Percentiles rank a stretch among this genome's conserved stretches.
Conservation (phyloP, 2,113 vertebrate species). For the Rhagologus leucostigma region DNA sequence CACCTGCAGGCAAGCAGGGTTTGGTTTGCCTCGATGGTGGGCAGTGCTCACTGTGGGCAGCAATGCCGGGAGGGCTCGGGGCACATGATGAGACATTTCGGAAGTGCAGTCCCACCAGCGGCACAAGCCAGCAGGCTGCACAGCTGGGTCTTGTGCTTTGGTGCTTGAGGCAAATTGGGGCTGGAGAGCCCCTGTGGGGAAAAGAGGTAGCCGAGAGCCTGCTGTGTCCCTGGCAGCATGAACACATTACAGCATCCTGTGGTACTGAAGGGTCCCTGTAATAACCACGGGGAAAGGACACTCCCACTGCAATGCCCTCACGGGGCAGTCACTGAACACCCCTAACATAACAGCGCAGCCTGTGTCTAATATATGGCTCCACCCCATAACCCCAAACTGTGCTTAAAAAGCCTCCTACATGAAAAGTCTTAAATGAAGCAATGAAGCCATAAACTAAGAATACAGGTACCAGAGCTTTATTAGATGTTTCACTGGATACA, state of each 20-base stretch:
- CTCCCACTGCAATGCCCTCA: background rate
- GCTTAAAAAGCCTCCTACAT: background rate
- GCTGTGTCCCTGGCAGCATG: too few relatives aligned
- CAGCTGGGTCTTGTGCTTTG: fast-evolving
- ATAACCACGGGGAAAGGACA: fast-evolving
- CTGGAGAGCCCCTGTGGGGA: background rate
- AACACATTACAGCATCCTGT: background rate
- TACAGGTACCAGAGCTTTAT: slow-evolving; percentile 72
- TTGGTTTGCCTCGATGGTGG: too few relatives aligned
- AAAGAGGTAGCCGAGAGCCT: fast-evolving
- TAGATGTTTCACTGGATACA: slow-evolving; percentile 72
- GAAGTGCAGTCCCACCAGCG: too few relatives aligned
- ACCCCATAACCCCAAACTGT: fast-evolving
- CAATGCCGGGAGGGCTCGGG: fast-evolving
- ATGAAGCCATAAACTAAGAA: slow-evolving; percentile 19
- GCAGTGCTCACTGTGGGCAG: fast-evolving
- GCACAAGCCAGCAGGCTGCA: too few relatives aligned
- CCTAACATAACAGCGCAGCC: background rate
- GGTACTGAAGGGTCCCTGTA: background rate
- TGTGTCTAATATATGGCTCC: background rate
- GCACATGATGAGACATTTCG: fast-evolving
- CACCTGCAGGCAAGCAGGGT: too few relatives aligned
- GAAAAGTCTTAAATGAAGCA: background rate
- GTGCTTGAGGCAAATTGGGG: background rate
- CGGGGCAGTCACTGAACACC: fast-evolving